Conservation (phyloP, 2,888 invertebrate genomes). For the Xylocampa areola region DNA sequence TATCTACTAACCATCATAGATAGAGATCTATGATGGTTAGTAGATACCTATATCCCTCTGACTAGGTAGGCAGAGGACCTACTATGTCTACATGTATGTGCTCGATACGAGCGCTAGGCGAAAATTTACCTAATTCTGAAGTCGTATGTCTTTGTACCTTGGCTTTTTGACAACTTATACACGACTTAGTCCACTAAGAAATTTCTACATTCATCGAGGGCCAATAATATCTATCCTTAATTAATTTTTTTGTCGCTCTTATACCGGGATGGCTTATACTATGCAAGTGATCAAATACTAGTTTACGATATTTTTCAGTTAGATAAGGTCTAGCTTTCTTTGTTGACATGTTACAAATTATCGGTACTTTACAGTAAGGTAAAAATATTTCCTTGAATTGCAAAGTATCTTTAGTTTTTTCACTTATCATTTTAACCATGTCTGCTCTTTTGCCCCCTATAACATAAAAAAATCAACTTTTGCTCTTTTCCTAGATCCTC, state of each 20-base stretch:
- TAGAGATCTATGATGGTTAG: background rate
- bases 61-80: background rate
- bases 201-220: background rate
- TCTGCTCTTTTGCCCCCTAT: too few species aligned
- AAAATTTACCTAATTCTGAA: background rate
- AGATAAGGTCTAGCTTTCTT: background rate
- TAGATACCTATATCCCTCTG: background rate
- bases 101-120: background rate
- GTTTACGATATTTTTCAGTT: background rate
- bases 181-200: background rate
- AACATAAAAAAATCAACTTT: too few species aligned
- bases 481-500: background rate
- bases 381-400: background rate
- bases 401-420: background rate
- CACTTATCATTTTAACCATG: too few species aligned
- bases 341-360: conserved; percentile 2
- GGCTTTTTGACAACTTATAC: background rate
- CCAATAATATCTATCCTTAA: background rate
- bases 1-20: background rate
- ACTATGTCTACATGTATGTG: conserved; percentile 12
- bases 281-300: background rate
- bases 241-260: background rate
- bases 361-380: background rate
- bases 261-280: conserved; percentile 4
- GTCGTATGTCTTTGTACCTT: background rate